Base-by-base conservation (phyloP, 2,797 vertebrate genomes). In the Hybognathus amarus region DNA sequence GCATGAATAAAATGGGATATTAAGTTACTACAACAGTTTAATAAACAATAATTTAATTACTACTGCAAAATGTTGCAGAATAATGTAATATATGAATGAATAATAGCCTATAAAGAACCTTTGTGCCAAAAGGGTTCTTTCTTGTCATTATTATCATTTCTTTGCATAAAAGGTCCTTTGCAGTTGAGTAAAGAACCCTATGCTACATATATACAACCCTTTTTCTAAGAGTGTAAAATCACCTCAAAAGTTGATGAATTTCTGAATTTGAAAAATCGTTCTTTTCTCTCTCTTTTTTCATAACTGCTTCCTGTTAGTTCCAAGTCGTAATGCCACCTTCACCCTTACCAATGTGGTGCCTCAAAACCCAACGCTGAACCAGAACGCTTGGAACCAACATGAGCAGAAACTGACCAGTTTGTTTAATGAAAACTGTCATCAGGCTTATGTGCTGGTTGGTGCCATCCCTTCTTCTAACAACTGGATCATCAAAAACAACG, bases 311-410 rank as follows among this genome's bases (percentile, higher is more conserved):
- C 22, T 79, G 40, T 15, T 82, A 95, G 94, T 94, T 24, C 92
- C 92, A 1, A 82, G 91, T 47, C 92, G 93, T 13, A 95, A 95
- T 5, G 91, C 93, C 83, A 95, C 95, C 7, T 95, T 95, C 86
- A 95, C 93, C 40, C 89, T 95, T 66, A 95, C 94, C 63, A 95
- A 94, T 0, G 93, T 95, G 80, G 87, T 95, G 36, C 94, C 94
- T 42, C 93, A 95, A 88, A 95, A 94, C 88, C 90, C 90, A 10
- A 94, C 90, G 56, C 36, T 93, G 59, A 95, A 95, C 89, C 94
- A 94, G 89, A 90, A 93, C 0, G 88, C 93, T 78, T 95, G 94
- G 95, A 88, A 75, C 68, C 91, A 85, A 79, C 86, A 94, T 0
- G 93, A 95, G 89, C 86, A 90, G n/a, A 67, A 93, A 74, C 92